Evolutionary conservation across 1,140 invertebrate genomes (phyloP), one percentile per base, ranked within the genome.

Genomic region (Sitophilus oryzae): DNA sequence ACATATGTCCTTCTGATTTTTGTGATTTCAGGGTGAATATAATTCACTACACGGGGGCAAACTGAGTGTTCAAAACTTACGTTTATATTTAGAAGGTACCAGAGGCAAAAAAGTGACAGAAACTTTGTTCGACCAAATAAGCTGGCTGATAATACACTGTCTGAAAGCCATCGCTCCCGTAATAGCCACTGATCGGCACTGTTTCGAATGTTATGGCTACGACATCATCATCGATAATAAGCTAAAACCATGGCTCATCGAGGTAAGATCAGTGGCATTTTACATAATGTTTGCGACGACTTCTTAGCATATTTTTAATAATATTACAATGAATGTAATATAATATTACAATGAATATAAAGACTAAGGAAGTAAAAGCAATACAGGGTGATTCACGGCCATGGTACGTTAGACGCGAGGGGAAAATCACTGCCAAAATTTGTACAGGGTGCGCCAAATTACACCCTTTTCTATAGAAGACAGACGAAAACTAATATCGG

Each of bases 41-140:
- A 97, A 97, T 71, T 88, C 82, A 59, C 78, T 95, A 46, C 93
- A 97, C 64, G 93, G 94, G 3, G 93, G 93, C 0, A 98, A 98
- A 77, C 84, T 95, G 79, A 93, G 88, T 42, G 84, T 96, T 2
- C 85, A 95, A 66, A 95, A 96, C 77, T 74, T 98, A 46, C 78
- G 89, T 21, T 71, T 96, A 0, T 96, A 92, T 72, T 75, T 98
- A 59, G 92, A 96, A 73, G 90, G 91, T 44, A 95, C 91, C 0
- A 76, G 88, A 40, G 93, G 94, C 1, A 93, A 94, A 70, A 78
- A 81, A 37, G 88, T 93, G 0, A 92, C 88, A 0, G 88, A 91
- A 68, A 85, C 83, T 47, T 69, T 93, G 1, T 93, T 92, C 66
- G 80, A 85, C 14, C 88, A 85, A 60, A 92, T 93, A 58, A 85